Conservation (phyloP, 2,888 invertebrate genomes). For the Chromoteleia sp. region DNA sequence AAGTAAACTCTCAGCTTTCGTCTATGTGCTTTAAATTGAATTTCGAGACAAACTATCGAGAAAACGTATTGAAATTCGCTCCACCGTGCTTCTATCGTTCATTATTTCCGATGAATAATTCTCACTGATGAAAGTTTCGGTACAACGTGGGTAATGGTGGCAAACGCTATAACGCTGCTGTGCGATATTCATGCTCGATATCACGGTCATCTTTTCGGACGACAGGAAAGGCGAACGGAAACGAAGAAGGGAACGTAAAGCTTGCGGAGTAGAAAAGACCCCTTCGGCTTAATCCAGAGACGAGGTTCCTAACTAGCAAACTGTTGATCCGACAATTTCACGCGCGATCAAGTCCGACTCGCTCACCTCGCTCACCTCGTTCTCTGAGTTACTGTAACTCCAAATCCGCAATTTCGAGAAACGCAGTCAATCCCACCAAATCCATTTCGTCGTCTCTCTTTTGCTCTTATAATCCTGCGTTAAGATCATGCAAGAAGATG, state of each 20-base stretch:
- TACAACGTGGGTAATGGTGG: constrained; percentile 5
- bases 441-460: constrained; percentile 55
- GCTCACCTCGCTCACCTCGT: constrained; percentile 69
- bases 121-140: not conserved
- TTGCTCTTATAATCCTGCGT: constrained; percentile 55
- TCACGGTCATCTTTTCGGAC: constrained; percentile 44
- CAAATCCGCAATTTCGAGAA: constrained; percentile 63
- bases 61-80: not conserved
- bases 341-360: constrained; percentile 73
- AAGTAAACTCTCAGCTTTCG: too few species aligned
- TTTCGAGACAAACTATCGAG: not conserved
- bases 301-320: constrained; percentile 73
- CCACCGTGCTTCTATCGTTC: not conserved
- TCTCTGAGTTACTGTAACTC: constrained; percentile 58
- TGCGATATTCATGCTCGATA: constrained; percentile 31
- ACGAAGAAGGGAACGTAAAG: constrained; percentile 37
- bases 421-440: constrained; percentile 54
- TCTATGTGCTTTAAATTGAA: not conserved
- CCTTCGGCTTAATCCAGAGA: constrained; percentile 64
- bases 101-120: constrained; percentile 27
- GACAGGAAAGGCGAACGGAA: constrained; percentile 61
- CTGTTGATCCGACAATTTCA: constrained; percentile 76
- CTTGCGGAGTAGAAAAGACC: constrained; percentile 39
- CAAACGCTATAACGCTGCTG: constrained; percentile 4
- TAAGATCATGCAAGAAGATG: constrained; percentile 43